A percentile compares a stretch with the other conserved stretches of the same genome.
These are phyloP conservation scores for Scyliorhinus canicula DNA, from an alignment of 2,797 vertebrate species.

Conservation along the genomic window DNA sequence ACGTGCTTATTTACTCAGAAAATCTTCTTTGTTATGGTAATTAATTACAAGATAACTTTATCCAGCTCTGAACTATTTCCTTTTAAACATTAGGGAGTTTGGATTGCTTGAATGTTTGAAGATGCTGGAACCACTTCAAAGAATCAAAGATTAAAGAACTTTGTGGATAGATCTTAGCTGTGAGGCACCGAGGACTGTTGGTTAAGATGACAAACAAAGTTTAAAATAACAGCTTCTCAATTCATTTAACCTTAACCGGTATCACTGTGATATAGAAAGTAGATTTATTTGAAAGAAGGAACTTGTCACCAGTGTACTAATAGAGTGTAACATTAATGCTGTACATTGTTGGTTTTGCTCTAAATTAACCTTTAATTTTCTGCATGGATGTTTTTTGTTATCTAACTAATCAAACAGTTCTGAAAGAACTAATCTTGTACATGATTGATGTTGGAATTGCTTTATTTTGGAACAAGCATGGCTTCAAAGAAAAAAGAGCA, in stretches of 20 bases:
- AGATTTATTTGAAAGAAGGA: background rate
- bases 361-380: background rate
- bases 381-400: background rate
- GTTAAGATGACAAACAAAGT: conserved; percentile 19
- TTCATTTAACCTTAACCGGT: background rate
- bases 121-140: conserved; percentile 58
- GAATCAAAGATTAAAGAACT: conserved; percentile 47
- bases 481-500: conserved; percentile 29
- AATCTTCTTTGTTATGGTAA: background rate
- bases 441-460: background rate
- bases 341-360: background rate
- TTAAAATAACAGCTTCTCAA: conserved; percentile 14
- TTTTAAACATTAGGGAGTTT: conserved; percentile 48
- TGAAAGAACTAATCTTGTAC: background rate
- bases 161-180: conserved; percentile 52
- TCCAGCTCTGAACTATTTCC: conserved; percentile 41
- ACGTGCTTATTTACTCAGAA: background rate
- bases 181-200: background rate
- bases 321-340: background rate
- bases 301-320: background rate
- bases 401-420: conserved; percentile 13
- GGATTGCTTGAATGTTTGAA: conserved; percentile 52
- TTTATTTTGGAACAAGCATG: background rate
- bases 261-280: background rate
- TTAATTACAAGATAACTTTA: background rate